These are phyloP conservation scores for Flexamia atlantica DNA, from an alignment of 2,888 invertebrate species.

Conservation along the genomic window DNA sequence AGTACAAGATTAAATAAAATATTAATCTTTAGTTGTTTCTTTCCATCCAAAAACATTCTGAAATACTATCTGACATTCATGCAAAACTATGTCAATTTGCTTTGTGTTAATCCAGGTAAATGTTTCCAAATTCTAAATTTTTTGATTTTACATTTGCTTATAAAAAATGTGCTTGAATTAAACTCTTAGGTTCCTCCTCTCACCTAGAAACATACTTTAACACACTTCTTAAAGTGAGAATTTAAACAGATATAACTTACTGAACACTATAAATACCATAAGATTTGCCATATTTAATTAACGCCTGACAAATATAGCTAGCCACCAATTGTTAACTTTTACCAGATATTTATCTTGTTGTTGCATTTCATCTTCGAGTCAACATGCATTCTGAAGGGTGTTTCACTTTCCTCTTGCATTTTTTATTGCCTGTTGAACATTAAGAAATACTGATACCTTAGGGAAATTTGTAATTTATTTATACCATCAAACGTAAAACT, in stretches of 20 bases:
- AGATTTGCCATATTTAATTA: conserved; percentile 56
- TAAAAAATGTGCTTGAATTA: no score
- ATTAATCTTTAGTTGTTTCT: no score
- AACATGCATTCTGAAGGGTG: conserved; percentile 35
- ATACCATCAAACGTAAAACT: no score
- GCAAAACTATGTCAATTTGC: not conserved
- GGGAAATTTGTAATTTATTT: no score
- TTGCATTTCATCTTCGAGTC: conserved; percentile 56
- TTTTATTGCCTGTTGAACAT: no score
- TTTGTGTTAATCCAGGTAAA: not conserved
- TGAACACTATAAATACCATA: conserved; percentile 32
- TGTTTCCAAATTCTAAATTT: no score
- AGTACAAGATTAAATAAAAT: no score
- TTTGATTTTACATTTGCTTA: no score
- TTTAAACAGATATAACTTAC: conserved; percentile 19
- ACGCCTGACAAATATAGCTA: conserved; percentile 52
- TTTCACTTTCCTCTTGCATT: conserved; percentile 37
- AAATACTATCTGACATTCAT: not conserved
- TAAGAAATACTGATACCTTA: no score
- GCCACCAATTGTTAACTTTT: conserved; percentile 58
- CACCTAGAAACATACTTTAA: not conserved
- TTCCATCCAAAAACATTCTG: not conserved
- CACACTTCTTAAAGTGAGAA: not conserved
- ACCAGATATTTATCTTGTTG: conserved; percentile 58
- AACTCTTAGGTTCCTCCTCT: conserved; percentile 46